Conservation (phyloP, 2,888 invertebrate genomes). For the Seira musarum region DNA sequence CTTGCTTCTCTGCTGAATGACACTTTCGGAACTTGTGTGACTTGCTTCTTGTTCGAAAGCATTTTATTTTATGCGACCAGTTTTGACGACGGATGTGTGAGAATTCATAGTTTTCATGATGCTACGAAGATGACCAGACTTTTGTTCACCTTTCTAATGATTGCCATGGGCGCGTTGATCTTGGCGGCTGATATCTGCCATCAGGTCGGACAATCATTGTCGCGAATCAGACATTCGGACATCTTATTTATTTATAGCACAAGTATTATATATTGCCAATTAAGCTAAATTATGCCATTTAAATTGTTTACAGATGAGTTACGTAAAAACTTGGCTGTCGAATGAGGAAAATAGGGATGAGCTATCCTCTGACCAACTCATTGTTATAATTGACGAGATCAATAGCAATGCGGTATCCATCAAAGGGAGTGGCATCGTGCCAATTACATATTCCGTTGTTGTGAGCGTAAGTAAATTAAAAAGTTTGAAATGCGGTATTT, state of each 20-base stretch:
- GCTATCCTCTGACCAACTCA: conserved; percentile 4
- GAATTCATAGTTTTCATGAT: not conserved
- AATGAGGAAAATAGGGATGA: not conserved
- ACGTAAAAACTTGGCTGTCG: conserved; percentile 13
- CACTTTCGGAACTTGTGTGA: not conserved
- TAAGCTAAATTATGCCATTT: no score
- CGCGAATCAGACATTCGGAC: not conserved
- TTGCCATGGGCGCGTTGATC: not conserved
- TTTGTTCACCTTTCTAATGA: not conserved
- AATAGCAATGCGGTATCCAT: conserved; percentile 2
- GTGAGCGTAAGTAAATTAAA: conserved; percentile 11
- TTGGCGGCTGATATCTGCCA: conserved; percentile 1
- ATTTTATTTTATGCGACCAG: not conserved
- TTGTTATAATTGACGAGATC: conserved; percentile 11
- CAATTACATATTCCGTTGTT: conserved; percentile 13
- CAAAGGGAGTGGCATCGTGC: conserved; percentile 9
- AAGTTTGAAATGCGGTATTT: no score
- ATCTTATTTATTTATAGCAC: no score
- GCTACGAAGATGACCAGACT: not conserved
- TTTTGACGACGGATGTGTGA: not conserved
- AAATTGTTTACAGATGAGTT: conserved; percentile 12
- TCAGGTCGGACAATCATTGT: not conserved
- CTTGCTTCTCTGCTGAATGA: not conserved
- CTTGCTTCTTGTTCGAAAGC: not conserved
- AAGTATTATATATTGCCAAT: no score